phyloP scores from a whole-genome alignment of 2,888 invertebrate species.

The Bellardia bayeri region DNA sequence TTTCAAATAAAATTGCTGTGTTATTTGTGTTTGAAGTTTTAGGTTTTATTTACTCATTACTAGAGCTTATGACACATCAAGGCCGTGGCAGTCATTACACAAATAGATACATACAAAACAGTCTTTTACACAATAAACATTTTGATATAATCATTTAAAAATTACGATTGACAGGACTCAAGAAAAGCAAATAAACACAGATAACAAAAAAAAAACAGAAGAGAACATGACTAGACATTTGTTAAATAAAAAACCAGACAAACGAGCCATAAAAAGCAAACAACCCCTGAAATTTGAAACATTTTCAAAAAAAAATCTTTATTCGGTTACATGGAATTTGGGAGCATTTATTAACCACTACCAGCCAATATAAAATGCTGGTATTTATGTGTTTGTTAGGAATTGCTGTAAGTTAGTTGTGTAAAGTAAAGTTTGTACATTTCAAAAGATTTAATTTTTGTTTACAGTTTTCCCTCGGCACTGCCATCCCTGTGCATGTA shows the following conservation, averaged over 20 bases:
- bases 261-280: constrained; percentile 30
- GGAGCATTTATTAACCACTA: constrained; percentile 4
- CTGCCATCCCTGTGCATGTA: not conserved
- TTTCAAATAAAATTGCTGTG: too few species aligned
- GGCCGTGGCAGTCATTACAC: constrained; percentile 45
- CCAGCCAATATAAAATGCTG: not conserved
- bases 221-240: constrained; percentile 52
- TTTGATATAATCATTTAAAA: constrained; percentile 49
- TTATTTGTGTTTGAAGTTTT: not conserved
- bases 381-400: not conserved
- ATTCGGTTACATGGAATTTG: not conserved
- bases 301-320: not conserved
- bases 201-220: not conserved
- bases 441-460: not conserved
- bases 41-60: constrained; percentile 7
- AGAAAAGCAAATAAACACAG: not conserved
- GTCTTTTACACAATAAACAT: constrained; percentile 9
- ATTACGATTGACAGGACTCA: constrained; percentile 36
- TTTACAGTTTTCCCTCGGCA: not conserved
- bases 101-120: not conserved
- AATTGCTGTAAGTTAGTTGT: not conserved
- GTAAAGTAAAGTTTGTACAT: not conserved
- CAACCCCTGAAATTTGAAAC: not conserved
- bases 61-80: constrained; percentile 53
- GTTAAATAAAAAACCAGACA: constrained; percentile 36